A percentile compares a stretch with the other conserved stretches of the same genome.
phyloP scores from a whole-genome alignment of 2,888 invertebrate species.

The Sialis fuliginosa region DNA sequence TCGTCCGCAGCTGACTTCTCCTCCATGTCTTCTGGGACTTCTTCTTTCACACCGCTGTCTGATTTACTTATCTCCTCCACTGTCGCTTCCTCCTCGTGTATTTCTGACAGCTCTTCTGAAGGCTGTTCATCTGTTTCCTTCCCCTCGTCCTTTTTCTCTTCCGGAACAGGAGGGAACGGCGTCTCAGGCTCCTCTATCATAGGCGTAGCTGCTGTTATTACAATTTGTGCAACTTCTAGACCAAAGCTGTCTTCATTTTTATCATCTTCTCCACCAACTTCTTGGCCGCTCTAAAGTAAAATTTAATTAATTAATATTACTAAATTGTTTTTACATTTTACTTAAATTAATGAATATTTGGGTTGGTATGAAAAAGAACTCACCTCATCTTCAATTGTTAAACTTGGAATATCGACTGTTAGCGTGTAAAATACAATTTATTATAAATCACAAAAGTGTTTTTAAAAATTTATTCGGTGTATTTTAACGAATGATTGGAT shows the following conservation, averaged over 20 bases:
- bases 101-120: conserved; percentile 8
- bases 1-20: conserved; percentile 30
- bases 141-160: conserved; percentile 17
- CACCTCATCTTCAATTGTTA: conserved; percentile 1
- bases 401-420: conserved; percentile 1
- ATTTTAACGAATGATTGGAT: background rate
- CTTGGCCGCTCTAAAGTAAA: background rate
- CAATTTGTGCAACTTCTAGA: conserved; percentile 74
- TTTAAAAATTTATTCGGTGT: background rate
- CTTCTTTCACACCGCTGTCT: conserved; percentile 8
- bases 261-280: conserved; percentile 11
- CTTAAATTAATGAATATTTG: background rate
- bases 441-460: background rate
- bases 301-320: background rate
- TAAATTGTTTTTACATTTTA: background rate
- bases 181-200: conserved; percentile 75
- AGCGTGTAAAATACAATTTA: background rate
- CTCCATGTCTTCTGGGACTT: conserved; percentile 17
- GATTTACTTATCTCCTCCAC: conserved; percentile 10
- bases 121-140: conserved; percentile 10
- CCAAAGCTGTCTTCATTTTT: conserved; percentile 36
- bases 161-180: conserved; percentile 49
- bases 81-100: conserved; percentile 13
- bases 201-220: conserved; percentile 86
- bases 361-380: background rate